phyloP scores from a whole-genome alignment of 1,140 invertebrate species.

The Aphelenchoides fujianensis region DNA sequence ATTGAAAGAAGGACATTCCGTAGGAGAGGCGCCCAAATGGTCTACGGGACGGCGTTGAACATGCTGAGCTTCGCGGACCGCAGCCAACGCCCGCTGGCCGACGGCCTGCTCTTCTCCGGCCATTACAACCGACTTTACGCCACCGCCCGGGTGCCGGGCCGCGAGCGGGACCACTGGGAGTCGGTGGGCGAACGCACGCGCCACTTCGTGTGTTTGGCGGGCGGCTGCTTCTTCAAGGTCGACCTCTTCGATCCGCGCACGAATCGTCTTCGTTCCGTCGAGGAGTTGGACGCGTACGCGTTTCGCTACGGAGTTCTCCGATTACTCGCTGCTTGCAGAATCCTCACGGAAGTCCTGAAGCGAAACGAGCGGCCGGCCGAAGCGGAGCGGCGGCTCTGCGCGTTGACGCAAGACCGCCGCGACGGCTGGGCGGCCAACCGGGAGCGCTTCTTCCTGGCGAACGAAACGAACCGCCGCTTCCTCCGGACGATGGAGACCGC shows the following conservation, averaged over 20 bases:
- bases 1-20: not conserved
- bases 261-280: slow-evolving; percentile 32
- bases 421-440: slow-evolving; percentile 48
- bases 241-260: slow-evolving; percentile 45
- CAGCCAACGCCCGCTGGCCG: slow-evolving; percentile 45
- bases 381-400: slow-evolving; percentile 32
- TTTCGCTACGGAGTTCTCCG: too few species aligned
- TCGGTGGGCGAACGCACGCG: slow-evolving; percentile 30
- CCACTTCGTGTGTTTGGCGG: slow-evolving; percentile 44
- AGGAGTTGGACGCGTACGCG: slow-evolving; percentile 9
- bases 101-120: slow-evolving; percentile 49
- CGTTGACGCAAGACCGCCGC: slow-evolving; percentile 48
- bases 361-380: slow-evolving; percentile 34
- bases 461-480: slow-evolving; percentile 35
- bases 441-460: slow-evolving; percentile 44
- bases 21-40: not conserved
- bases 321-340: slow-evolving; percentile 32
- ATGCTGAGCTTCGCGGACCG: slow-evolving; percentile 50
- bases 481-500: slow-evolving; percentile 42
- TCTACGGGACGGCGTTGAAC: slow-evolving; percentile 9
- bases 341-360: slow-evolving; percentile 42
- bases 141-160: slow-evolving; percentile 43
- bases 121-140: slow-evolving; percentile 55
- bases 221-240: slow-evolving; percentile 52
- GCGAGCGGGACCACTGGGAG: slow-evolving; percentile 30